Percentiles rank a stretch among this genome's conserved stretches.
phyloP scores from a whole-genome alignment of 37 sponge, comb jelly and placozoan species.

The Agelas oroides region DNA sequence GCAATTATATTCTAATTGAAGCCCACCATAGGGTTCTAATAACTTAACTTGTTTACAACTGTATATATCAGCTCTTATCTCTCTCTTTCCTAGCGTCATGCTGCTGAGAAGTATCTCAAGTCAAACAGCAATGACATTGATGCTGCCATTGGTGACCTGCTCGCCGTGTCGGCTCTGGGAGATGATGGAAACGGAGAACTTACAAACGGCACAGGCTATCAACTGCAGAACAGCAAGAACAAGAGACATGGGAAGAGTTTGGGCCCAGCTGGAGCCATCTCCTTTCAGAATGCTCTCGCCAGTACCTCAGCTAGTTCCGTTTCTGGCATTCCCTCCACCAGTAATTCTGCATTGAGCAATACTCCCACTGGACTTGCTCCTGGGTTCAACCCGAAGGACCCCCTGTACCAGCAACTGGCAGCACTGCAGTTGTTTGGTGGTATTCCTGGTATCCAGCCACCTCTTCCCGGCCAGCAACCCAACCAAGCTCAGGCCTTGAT shows the following conservation, averaged over 20 bases:
- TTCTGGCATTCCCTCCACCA: neutral
- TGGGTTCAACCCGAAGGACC: neutral
- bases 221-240: neutral
- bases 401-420: too few relatives aligned
- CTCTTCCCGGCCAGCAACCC: neutral
- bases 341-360: neutral
- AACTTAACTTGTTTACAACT: too few relatives aligned
- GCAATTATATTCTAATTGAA: too few relatives aligned
- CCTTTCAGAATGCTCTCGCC: neutral
- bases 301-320: neutral
- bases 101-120: slow-evolving; percentile 45
- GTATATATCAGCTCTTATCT: too few relatives aligned
- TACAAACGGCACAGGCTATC: neutral
- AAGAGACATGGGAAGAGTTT: slow-evolving; percentile 52
- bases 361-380: neutral
- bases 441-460: neutral
- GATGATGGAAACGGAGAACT: neutral
- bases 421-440: too few relatives aligned
- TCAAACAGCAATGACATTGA: slow-evolving; percentile 53
- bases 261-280: neutral
- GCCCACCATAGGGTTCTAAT: too few relatives aligned
- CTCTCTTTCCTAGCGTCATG: slow-evolving; percentile 2
- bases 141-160: slow-evolving; percentile 50
- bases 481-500: neutral
- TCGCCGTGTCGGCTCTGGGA: slow-evolving; percentile 12